Percentiles rank a stretch among this genome's conserved stretches.
phyloP scores from a whole-genome alignment of 1,140 invertebrate genomes.

The Formica exsecta region DNA sequence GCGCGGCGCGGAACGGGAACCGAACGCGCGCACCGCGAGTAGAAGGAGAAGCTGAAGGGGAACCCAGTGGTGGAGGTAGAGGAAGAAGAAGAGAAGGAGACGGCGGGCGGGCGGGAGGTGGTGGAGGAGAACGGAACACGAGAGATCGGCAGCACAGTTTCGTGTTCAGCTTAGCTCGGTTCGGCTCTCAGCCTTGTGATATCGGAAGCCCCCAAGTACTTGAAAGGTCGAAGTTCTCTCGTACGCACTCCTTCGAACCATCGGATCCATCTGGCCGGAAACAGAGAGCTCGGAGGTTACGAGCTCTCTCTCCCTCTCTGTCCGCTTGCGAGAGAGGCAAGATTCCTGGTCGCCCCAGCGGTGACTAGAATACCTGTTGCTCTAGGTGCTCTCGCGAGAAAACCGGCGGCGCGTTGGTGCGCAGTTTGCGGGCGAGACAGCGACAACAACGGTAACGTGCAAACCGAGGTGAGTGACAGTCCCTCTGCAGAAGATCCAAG shows the following conservation, averaged over 20 bases:
- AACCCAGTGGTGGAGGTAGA: slow-evolving; percentile 66
- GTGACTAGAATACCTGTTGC: slow-evolving; percentile 60
- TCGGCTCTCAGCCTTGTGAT: slow-evolving; percentile 73
- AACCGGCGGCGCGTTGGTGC: slow-evolving; percentile 64
- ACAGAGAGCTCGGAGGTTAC: background rate
- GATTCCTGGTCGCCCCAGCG: slow-evolving; percentile 48
- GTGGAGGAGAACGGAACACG: slow-evolving; percentile 80
- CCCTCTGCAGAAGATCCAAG: slow-evolving; percentile 65
- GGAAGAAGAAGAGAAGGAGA: slow-evolving; percentile 70
- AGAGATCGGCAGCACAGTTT: slow-evolving; percentile 85
- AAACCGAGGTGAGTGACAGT: slow-evolving; percentile 76
- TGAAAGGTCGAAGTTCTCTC: slow-evolving; percentile 39
- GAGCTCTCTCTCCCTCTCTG: slow-evolving; percentile 12
- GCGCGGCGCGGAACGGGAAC: slow-evolving; percentile 76
- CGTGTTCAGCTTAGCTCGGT: slow-evolving; percentile 78
- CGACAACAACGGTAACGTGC: slow-evolving; percentile 66
- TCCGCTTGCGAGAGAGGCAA: slow-evolving; percentile 51
- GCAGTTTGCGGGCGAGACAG: slow-evolving; percentile 66
- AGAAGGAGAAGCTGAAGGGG: slow-evolving; percentile 76
- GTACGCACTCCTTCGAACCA: slow-evolving; percentile 24
- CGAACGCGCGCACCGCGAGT: slow-evolving; percentile 71
- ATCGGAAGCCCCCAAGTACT: slow-evolving; percentile 68
- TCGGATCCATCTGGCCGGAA: background rate
- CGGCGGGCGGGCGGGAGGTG: slow-evolving; percentile 53
- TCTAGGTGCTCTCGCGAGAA: slow-evolving; percentile 43